Conservation (phyloP, 2,888 invertebrate genomes). For the Nomada lathburiana region DNA sequence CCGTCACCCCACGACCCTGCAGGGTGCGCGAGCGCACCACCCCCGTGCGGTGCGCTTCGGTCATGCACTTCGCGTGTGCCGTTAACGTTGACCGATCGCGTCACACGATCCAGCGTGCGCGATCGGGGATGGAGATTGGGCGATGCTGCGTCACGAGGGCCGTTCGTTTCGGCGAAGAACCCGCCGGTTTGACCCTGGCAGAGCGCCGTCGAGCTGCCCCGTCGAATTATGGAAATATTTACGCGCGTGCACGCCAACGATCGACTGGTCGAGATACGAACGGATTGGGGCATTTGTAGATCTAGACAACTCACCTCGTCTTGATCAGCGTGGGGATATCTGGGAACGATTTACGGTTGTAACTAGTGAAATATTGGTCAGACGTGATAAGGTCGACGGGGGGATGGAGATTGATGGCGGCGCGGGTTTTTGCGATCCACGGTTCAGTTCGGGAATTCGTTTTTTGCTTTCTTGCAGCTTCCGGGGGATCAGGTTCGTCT, state of each 20-base stretch:
- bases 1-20: constrained; percentile 55
- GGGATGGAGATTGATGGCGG: constrained; percentile 43
- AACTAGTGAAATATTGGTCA: constrained; percentile 30
- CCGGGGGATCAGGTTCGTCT: background rate
- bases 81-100: constrained; percentile 63
- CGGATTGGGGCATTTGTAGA: background rate
- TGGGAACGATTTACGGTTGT: constrained; percentile 6
- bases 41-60: constrained; percentile 31
- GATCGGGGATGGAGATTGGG: constrained; percentile 62
- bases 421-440: background rate
- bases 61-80: constrained; percentile 61
- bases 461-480: background rate
- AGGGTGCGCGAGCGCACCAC: constrained; percentile 59
- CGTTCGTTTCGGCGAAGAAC: constrained; percentile 27
- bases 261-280: background rate
- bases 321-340: constrained; percentile 4
- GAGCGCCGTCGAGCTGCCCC: background rate
- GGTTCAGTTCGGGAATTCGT: background rate
- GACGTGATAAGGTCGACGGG: constrained; percentile 28
- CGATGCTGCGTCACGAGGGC: constrained; percentile 34
- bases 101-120: constrained; percentile 46
- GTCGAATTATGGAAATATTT: constrained; percentile 33
- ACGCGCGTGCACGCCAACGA: background rate
- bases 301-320: background rate
- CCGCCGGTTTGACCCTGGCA: constrained; percentile 41